These are phyloP conservation scores for Zosterops lateralis DNA, from an alignment of 2,113 vertebrate species.

Conservation along the genomic window DNA sequence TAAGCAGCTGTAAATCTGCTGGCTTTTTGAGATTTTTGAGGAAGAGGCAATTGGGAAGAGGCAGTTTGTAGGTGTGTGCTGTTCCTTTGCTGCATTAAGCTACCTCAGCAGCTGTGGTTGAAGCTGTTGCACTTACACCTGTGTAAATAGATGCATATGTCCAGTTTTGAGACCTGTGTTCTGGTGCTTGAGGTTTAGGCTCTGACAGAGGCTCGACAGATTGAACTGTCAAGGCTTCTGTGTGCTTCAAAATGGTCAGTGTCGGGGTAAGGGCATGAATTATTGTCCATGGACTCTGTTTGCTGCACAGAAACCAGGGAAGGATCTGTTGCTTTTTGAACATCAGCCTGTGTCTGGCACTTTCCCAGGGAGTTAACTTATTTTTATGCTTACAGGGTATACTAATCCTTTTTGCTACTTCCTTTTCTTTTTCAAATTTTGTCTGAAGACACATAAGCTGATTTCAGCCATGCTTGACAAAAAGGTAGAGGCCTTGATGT, in stretches of 20 bases:
- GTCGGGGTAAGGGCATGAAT: not conserved
- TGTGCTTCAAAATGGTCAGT: not conserved
- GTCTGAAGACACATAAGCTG: not conserved
- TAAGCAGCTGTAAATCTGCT: not conserved
- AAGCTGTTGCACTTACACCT: not conserved
- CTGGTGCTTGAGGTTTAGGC: not conserved
- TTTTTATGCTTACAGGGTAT: not conserved
- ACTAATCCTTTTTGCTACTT: not conserved
- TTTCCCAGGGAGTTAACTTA: not conserved
- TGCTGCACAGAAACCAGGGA: not conserved
- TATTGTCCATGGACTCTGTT: not conserved
- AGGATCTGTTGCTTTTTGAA: not conserved
- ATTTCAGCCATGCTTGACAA: not conserved
- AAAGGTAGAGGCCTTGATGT: not conserved
- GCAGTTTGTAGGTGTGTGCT: not conserved
- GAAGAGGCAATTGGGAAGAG: not conserved
- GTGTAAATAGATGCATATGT: not conserved
- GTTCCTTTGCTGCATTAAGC: not conserved
- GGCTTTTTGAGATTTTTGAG: not conserved
- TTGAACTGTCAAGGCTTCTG: not conserved
- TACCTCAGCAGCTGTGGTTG: not conserved
- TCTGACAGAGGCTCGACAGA: not conserved
- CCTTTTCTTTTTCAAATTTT: not conserved
- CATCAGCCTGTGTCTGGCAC: not conserved
- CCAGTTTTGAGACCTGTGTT: not conserved